Percentiles rank a stretch among this genome's conserved stretches.
These are phyloP conservation scores for Pocillopora damicornis DNA, from an alignment of 64 coral and sea anemone genomes.

Conservation along the genomic window DNA sequence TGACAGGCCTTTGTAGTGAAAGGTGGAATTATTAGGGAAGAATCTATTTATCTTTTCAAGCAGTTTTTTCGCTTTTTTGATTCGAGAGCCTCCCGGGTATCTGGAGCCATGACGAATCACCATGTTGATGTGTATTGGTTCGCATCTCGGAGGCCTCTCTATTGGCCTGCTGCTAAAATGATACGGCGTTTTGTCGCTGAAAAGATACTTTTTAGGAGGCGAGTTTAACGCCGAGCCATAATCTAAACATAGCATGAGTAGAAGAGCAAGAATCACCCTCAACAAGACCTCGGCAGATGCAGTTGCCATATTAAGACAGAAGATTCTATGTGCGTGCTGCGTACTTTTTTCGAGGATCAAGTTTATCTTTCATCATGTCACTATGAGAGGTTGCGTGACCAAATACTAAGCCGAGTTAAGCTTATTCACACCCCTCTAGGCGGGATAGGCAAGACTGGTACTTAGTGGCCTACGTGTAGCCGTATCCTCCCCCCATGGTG, in stretches of 20 bases:
- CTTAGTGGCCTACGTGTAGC: too few relatives aligned
- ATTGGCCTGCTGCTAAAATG: conserved; percentile 26
- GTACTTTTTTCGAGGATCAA: background rate
- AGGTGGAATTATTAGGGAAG: conserved; percentile 23
- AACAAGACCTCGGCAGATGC: background rate
- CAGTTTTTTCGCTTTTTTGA: conserved; percentile 14
- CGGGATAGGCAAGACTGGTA: too few relatives aligned
- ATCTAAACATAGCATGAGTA: background rate
- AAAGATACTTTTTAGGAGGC: background rate
- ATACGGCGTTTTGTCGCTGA: conserved; percentile 49
- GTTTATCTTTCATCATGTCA: background rate
- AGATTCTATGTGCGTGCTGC: background rate
- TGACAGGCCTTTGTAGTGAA: conserved; percentile 50
- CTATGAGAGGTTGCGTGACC: too few relatives aligned
- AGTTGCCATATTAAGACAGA: background rate
- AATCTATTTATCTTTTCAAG: conserved; percentile 41
- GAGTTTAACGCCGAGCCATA: background rate
- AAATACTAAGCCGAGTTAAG: too few relatives aligned
- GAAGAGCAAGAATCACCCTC: background rate
- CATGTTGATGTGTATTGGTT: conserved; percentile 58
- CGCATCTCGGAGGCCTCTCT: conserved; percentile 20
- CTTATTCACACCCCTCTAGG: too few relatives aligned
- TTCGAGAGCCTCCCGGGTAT: conserved; percentile 36
- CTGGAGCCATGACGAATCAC: conserved; percentile 60
- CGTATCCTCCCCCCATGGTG: too few relatives aligned